Evolutionary conservation across 2,113 vertebrate genomes (phyloP), one percentile per base, ranked within the genome.

Genomic region (Dolichallabes microphthalmus): DNA sequence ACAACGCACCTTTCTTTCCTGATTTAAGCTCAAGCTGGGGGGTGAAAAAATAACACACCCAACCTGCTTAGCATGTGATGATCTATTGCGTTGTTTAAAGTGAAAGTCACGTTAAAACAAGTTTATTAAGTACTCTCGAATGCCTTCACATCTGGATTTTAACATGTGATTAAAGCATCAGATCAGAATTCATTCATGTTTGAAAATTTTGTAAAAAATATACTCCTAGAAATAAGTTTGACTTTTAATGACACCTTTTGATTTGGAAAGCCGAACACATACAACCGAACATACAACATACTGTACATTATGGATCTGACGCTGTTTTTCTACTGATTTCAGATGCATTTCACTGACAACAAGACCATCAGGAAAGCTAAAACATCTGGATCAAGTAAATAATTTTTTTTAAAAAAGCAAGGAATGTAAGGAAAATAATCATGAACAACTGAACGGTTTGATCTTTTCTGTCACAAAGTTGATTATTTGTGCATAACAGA

Each of bases 31-130:
- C 17, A 25, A 35, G 12, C 14, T 7, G 27, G 39, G n/a, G n/a
- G n/a, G n/a, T 35, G 2, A 35, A 35, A 35, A 35, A 35, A 63
- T 82, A 84, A 79, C 85, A 82, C 77, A 39, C 73, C 74, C 53
- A 86, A 89, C 79, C 87, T 80, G 82, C 52, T 87, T 60, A 6
- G 20, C 74, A 66, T 2, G 76, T 50, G 11, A 45, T 45, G 45
- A 45, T 45, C 45, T 45, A 45, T 45, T 7, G 45, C 8, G 6
- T 50, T 61, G 11, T 68, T 50, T 30, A 83, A 74, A 63, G 1
- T 9, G 14, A 61, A 35, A 30, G 8, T 74, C 35, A 14, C 61
- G 9, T 27, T 73, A 27, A 52, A 15, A 19, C 60, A 61, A n/a
- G 60, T 4, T 27, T 39, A 30, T 82, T 53, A 9, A 75, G 19